phyloP scores from a whole-genome alignment of 2,797 vertebrate species.

The Podarcis siculus region DNA sequence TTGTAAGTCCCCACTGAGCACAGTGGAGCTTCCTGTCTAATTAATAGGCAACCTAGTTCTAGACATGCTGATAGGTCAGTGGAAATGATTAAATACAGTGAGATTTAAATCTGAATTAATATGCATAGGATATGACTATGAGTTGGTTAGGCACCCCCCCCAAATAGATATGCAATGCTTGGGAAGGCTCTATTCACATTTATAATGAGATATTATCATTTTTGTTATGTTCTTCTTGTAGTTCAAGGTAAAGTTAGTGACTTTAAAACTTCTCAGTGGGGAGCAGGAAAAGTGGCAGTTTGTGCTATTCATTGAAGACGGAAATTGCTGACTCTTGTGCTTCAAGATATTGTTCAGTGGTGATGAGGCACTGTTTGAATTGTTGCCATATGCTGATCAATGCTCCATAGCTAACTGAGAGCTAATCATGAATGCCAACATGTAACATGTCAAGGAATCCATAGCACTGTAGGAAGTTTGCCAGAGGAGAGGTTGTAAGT shows the following conservation, averaged over 20 bases:
- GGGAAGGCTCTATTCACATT: background rate
- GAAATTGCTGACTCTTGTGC: constrained; percentile 18
- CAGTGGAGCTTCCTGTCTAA: background rate
- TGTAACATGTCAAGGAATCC: background rate
- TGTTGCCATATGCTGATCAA: background rate
- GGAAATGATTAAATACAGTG: background rate
- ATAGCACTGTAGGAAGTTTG: background rate
- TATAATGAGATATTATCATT: background rate
- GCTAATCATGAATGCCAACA: background rate
- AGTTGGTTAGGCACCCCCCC: too few relatives aligned
- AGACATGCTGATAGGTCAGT: background rate
- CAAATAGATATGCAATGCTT: background rate
- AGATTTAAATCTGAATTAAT: background rate
- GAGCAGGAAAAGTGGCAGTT: background rate
- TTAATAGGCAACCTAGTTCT: background rate
- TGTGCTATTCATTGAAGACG: background rate
- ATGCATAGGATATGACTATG: background rate
- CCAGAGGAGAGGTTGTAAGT: background rate
- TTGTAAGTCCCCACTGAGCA: background rate
- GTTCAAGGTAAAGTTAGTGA: background rate
- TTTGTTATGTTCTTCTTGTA: background rate
- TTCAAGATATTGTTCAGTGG: background rate
- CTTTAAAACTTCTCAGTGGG: background rate
- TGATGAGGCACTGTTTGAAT: background rate
- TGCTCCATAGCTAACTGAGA: background rate